A percentile compares a stretch with the other conserved stretches of the same genome.
Conservation (phyloP, 1,140 invertebrate genomes). For the Rhyacophila brunnea region DNA sequence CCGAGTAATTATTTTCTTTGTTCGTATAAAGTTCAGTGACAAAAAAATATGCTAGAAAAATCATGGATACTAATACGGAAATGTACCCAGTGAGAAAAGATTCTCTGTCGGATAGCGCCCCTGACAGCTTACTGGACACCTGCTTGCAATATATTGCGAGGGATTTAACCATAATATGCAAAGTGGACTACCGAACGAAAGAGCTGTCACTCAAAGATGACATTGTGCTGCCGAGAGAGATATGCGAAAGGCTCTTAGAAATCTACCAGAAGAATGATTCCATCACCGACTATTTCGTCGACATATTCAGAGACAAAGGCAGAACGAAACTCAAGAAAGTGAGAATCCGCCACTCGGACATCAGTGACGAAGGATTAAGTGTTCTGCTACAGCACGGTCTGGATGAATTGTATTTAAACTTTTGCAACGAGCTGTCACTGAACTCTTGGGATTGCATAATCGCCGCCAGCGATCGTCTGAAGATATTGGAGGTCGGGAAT, state of each 20-base stretch:
- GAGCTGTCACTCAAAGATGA: constrained; percentile 3
- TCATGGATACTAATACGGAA: neutral
- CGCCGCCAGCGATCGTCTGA: constrained; percentile 50
- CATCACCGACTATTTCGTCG: constrained; percentile 66
- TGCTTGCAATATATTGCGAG: constrained; percentile 3
- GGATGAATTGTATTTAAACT: constrained; percentile 68
- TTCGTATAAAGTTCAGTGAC: too few relatives aligned
- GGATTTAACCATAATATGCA: constrained; percentile 7
- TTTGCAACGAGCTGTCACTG: constrained; percentile 67
- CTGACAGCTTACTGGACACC: constrained; percentile 2
- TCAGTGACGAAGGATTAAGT: constrained; percentile 68
- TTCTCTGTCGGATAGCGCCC: neutral
- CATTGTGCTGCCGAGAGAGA: constrained; percentile 40
- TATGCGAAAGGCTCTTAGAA: constrained; percentile 57
- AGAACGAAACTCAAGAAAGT: constrained; percentile 69
- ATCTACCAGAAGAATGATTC: constrained; percentile 59
- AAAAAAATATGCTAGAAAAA: too few relatives aligned
- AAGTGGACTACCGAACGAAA: neutral
- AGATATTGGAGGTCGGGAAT: constrained; percentile 42
- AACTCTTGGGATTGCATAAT: constrained; percentile 61
- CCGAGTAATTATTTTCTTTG: too few relatives aligned
- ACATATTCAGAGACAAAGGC: constrained; percentile 67
- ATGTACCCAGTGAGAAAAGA: neutral
- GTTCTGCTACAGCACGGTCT: constrained; percentile 70
- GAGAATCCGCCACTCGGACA: constrained; percentile 65